phyloP scores from a whole-genome alignment of 2,797 vertebrate species.

The Acropternis orthonyx region DNA sequence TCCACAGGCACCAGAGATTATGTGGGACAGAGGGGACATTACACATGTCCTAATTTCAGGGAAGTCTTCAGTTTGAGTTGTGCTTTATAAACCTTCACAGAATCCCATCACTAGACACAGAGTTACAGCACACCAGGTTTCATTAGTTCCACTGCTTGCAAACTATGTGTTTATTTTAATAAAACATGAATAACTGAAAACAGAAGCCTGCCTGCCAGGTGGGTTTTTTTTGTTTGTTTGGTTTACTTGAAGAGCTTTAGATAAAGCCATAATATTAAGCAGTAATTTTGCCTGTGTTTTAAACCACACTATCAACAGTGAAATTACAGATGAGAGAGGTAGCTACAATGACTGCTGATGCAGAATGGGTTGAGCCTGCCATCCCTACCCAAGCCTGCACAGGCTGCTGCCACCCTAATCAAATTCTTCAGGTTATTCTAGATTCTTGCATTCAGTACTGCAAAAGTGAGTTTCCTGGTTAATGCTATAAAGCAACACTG shows the following conservation, averaged over 20 bases:
- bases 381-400: slow-evolving; percentile 5
- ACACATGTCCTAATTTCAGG: slow-evolving; percentile 29
- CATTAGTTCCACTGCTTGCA: slow-evolving; percentile 8
- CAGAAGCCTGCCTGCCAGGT: slow-evolving; percentile 29
- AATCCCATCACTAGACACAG: not conserved
- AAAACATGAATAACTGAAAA: not conserved
- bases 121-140: not conserved
- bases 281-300: slow-evolving; percentile 64
- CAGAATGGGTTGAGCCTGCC: slow-evolving; percentile 47
- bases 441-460: not conserved
- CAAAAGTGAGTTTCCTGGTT: slow-evolving; percentile 48
- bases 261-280: slow-evolving; percentile 54
- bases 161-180: slow-evolving; percentile 16
- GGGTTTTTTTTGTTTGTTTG: not conserved
- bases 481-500: slow-evolving; percentile 63
- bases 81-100: not conserved
- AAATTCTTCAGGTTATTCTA: slow-evolving; percentile 41
- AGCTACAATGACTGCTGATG: slow-evolving; percentile 50
- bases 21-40: not conserved
- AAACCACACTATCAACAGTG: slow-evolving; percentile 49
- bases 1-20: slow-evolving; percentile 17
- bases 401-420: slow-evolving; percentile 15
- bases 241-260: not conserved
- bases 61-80: slow-evolving; percentile 15
- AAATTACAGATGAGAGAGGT: slow-evolving; percentile 35